Evolutionary conservation across 1,140 invertebrate genomes (phyloP), one percentile per base, ranked within the genome.

Genomic region (Oreohelix idahoensis): DNA sequence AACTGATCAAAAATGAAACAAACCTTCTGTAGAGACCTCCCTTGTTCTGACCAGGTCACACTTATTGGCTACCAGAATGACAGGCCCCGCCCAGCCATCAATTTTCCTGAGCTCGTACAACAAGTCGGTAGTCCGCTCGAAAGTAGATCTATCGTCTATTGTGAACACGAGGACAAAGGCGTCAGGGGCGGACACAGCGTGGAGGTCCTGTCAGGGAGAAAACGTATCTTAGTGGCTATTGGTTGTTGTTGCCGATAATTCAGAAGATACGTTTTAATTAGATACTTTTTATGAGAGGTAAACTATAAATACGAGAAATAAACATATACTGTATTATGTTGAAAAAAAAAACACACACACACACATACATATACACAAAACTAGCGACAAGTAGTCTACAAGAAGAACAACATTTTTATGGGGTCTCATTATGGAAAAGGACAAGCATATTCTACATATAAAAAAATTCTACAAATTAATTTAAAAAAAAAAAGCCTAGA

Each of bases 51-150:
- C 98, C 39, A 99, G 94, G 93, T 99, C 98, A 32, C 96, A 96
- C 93, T 99, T 99, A 93, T 99, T 99, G 5, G 96, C 97, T 0
- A 98, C 98, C 1, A 99, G 95, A 86, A 99, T 98, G 70, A 98
- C 96, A 0, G 97, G 96, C 0, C 71, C 79, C 35, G 84, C 38
- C 32, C 79, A 66, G 8, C 53, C 70, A 32, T 86, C 83, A 2
- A 84, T 82, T 29, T 88, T 84, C 17, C 88, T 83, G 15, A 92
- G 84, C 51, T 87, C 85, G 45, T 87, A 87, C 13, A 92, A 74
- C 23, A 88, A 69, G 63, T 89, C 86, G 0, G 86, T 84, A 39
- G 88, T 89, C 35, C 83, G 75, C 66, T 86, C 80, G 79, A 90
- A 91, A 86, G 96, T 97, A 36, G 94, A 90, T 38, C 96, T 93